phyloP scores from a whole-genome alignment of 2,888 invertebrate genomes.

The Xylota segnis region DNA sequence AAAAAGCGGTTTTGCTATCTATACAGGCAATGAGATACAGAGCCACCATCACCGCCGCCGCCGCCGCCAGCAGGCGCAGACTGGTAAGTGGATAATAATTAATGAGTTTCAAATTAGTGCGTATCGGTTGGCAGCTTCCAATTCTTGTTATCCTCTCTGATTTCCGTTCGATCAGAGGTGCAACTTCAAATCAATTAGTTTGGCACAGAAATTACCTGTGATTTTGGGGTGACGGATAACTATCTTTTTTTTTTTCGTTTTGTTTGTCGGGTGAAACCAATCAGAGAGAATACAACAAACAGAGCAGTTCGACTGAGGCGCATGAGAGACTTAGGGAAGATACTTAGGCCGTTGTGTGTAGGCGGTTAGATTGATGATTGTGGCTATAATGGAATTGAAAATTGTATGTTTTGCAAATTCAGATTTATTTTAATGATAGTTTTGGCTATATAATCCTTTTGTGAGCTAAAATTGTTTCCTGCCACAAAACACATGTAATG shows the following conservation, averaged over 20 bases:
- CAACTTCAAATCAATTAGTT: conserved; percentile 57
- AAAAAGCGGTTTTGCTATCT: conserved; percentile 47
- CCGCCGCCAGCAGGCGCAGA: neutral
- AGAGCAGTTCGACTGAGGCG: neutral
- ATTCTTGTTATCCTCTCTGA: conserved; percentile 27
- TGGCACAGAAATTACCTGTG: conserved; percentile 27
- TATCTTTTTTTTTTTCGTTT: neutral
- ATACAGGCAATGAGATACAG: conserved; percentile 31
- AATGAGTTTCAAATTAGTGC: conserved; percentile 65
- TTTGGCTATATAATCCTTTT: neutral
- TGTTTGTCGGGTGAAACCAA: neutral
- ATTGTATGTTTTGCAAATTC: neutral
- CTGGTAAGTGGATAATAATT: conserved; percentile 64
- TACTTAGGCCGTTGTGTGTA: neutral
- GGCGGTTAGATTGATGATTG: conserved; percentile 6
- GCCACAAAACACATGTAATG: too few relatives aligned
- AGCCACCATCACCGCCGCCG: neutral
- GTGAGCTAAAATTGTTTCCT: too few relatives aligned
- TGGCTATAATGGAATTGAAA: conserved; percentile 4
- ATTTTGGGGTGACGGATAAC: conserved; percentile 9
- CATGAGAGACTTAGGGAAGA: neutral
- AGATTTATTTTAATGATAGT: neutral
- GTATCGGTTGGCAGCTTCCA: conserved; percentile 49
- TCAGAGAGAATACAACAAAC: neutral
- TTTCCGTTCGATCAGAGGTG: conserved; percentile 44